Evolutionary conservation across 2,888 invertebrate genomes (phyloP).

Genomic region (Amphiduros pacificus): DNA sequence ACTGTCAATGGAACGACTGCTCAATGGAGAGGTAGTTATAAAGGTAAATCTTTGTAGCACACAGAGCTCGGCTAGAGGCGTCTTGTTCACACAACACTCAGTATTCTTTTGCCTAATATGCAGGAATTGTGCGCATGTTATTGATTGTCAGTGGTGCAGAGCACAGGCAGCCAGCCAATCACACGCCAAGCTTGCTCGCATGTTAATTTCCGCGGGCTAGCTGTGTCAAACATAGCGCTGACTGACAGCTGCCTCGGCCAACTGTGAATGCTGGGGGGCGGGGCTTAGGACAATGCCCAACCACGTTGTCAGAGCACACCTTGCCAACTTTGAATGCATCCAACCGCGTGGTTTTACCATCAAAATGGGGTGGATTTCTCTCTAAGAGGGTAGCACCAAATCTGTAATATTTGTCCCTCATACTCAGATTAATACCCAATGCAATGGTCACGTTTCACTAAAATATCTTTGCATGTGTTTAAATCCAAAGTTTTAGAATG

Average conservation of each 20-base stretch:
- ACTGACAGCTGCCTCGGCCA: conserved; percentile 5
- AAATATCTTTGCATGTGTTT: too few species aligned
- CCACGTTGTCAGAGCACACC: background rate
- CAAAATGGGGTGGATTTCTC: too few species aligned
- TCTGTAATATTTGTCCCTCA: too few species aligned
- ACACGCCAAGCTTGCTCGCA: background rate
- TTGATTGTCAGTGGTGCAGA: conserved; percentile 8
- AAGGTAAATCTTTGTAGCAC: conserved; percentile 15
- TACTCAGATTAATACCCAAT: too few species aligned
- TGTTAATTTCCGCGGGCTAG: conserved; percentile 10
- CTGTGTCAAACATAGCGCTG: conserved; percentile 2
- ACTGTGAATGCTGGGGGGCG: conserved; percentile 8
- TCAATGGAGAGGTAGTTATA: conserved; percentile 1
- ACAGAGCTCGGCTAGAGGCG: conserved; percentile 7
- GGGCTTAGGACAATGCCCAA: background rate
- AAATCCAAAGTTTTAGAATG: too few species aligned
- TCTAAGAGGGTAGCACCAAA: too few species aligned
- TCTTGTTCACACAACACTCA: conserved; percentile 14
- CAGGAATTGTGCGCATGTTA: conserved; percentile 20
- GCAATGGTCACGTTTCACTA: too few species aligned
- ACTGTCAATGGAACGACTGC: conserved; percentile 10
- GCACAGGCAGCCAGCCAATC: conserved; percentile 9
- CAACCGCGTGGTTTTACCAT: too few species aligned
- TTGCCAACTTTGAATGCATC: background rate
- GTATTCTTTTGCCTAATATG: conserved; percentile 22